Percentiles rank a stretch among this genome's conserved stretches.
Conservation (phyloP, 2,113 vertebrate genomes). For the Chroicocephalus ridibundus region DNA sequence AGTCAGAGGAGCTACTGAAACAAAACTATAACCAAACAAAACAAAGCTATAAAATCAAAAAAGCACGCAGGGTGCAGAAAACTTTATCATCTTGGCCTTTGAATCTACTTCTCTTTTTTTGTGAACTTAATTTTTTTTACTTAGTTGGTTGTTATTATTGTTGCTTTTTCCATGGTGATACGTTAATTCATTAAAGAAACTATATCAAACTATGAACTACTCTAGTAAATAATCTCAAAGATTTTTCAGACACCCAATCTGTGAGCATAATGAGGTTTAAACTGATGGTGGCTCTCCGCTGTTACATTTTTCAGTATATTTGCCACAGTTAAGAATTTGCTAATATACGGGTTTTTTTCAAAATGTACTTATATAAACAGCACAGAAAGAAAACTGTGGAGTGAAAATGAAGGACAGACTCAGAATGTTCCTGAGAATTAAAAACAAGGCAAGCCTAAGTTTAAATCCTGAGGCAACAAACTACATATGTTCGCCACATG, state of each 20-base stretch:
- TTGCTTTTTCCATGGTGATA: not conserved
- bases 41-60: not conserved
- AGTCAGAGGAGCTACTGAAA: not conserved
- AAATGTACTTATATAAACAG: not conserved
- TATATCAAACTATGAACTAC: not conserved
- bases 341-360: not conserved
- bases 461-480: not conserved
- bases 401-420: not conserved
- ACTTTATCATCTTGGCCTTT: not conserved
- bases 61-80: not conserved
- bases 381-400: not conserved
- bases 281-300: not conserved
- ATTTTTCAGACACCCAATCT: not conserved
- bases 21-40: not conserved
- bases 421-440: not conserved
- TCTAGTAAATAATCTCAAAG: not conserved
- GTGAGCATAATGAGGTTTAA: not conserved
- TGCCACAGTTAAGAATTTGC: not conserved
- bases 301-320: not conserved
- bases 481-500: conserved; percentile 47
- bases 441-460: not conserved
- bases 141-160: not conserved
- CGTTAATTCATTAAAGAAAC: not conserved
- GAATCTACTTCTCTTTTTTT: not conserved
- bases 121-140: not conserved